Conservation (phyloP, 2,113 vertebrate genomes). For the Neogobius melanostomus region DNA sequence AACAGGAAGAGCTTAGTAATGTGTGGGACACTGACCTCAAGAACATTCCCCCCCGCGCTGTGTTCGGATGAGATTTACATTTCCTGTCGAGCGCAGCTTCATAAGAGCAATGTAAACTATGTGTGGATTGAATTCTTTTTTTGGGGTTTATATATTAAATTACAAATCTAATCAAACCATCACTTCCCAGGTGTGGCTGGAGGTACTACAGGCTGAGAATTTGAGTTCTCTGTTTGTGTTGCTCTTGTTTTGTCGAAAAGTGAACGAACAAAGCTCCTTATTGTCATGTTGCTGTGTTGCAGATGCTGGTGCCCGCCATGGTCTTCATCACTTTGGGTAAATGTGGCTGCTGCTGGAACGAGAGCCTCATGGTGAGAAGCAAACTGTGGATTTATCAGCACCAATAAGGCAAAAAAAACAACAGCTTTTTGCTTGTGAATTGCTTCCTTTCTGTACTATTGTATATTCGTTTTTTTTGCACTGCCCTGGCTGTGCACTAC, state of each 20-base stretch:
- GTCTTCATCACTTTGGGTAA: conserved; percentile 87
- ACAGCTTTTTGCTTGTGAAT: too few species aligned
- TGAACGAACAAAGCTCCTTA: too few species aligned
- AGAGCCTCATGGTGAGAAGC: conserved; percentile 85
- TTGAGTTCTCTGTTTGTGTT: too few species aligned
- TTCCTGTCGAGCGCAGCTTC: conserved; percentile 12
- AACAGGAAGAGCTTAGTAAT: background rate
- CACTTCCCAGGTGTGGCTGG: too few species aligned
- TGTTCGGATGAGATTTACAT: conserved; percentile 32
- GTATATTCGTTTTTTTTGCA: too few species aligned
- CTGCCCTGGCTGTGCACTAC: too few species aligned
- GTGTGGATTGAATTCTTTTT: background rate
- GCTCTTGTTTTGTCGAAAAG: too few species aligned
- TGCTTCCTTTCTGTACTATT: too few species aligned
- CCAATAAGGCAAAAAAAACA: too few species aligned
- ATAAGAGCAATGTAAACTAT: background rate
- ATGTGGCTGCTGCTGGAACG: conserved; percentile 86
- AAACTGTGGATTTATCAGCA: background rate
- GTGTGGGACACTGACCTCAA: conserved; percentile 24
- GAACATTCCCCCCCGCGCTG: conserved; percentile 34
- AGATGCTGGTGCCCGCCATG: conserved; percentile 88
- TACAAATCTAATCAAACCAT: too few species aligned
- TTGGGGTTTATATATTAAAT: too few species aligned
- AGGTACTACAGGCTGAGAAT: too few species aligned
- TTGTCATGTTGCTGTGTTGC: conserved; percentile 24